Conservation (phyloP, 2,797 vertebrate genomes). For the Sebastes steindachneri region DNA sequence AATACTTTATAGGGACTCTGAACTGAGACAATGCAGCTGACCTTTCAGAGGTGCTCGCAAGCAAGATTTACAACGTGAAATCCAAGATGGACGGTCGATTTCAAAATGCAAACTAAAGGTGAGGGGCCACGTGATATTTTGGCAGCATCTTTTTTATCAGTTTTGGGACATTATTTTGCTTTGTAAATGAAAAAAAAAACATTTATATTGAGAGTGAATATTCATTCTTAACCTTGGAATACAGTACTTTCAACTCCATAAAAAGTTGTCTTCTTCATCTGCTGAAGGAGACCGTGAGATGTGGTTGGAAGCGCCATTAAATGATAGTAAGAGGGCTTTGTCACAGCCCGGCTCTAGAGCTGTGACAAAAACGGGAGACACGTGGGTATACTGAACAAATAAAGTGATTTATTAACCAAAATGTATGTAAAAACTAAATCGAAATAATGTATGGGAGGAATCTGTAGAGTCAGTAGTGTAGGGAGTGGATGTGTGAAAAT, state of each 20-base stretch:
- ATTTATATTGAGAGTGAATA: not conserved
- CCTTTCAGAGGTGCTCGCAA: slow-evolving; percentile 1
- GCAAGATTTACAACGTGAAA: not conserved
- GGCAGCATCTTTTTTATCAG: not conserved
- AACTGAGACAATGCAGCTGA: slow-evolving; percentile 10
- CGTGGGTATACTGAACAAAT: no score
- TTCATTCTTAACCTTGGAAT: not conserved
- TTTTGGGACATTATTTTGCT: not conserved
- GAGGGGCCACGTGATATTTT: not conserved
- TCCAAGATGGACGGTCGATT: not conserved
- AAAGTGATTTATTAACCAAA: no score
- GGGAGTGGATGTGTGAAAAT: no score
- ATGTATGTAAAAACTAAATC: no score
- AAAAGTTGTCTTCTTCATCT: not conserved
- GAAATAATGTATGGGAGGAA: no score
- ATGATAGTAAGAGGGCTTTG: not conserved
- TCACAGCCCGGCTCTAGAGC: no score
- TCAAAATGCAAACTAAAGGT: not conserved
- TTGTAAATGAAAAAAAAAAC: not conserved
- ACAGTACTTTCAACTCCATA: not conserved
- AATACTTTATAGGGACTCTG: slow-evolving; percentile 17
- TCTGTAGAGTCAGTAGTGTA: no score
- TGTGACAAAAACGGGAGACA: no score
- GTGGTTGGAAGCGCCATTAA: not conserved
- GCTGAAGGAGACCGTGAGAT: not conserved